Evolutionary conservation across 2,888 invertebrate species (phyloP).

Genomic region (Atrina japonica): DNA sequence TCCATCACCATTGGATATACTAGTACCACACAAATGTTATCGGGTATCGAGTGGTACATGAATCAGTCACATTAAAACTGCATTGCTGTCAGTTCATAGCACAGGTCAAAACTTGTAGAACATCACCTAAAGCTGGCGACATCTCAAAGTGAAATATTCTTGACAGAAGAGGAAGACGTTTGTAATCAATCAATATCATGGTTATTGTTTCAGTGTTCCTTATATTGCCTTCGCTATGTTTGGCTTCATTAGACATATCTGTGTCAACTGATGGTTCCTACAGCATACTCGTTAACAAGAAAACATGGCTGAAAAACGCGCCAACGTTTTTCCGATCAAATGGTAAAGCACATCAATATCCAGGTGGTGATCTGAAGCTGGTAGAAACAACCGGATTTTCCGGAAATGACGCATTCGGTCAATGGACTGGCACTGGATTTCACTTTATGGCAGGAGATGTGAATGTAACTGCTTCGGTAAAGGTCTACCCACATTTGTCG

Average conservation of each 20-base stretch:
- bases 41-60: too few relatives aligned
- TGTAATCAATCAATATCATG: too few relatives aligned
- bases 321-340: slow-evolving; percentile 15
- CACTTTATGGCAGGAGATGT: slow-evolving; percentile 4
- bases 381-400: neutral
- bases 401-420: slow-evolving; percentile 13
- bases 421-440: slow-evolving; percentile 2
- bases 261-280: slow-evolving; percentile 19
- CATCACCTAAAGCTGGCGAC: too few relatives aligned
- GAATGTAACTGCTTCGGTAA: slow-evolving; percentile 16
- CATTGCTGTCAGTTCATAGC: too few relatives aligned
- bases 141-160: too few relatives aligned
- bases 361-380: slow-evolving; percentile 15
- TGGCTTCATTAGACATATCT: neutral
- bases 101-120: too few relatives aligned
- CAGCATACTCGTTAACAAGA: slow-evolving; percentile 13
- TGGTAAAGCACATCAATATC: neutral
- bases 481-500: slow-evolving; percentile 3
- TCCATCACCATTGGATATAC: too few relatives aligned
- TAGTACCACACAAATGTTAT: too few relatives aligned
- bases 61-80: too few relatives aligned
- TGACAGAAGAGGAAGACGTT: too few relatives aligned
- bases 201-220: too few relatives aligned
- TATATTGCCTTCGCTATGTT: too few relatives aligned
- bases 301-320: slow-evolving; percentile 11